A percentile compares a stretch with the other conserved stretches of the same genome.
Conservation (phyloP, 53 echinoderm and acorn worm species). For the Mesocentrotus franciscanus region DNA sequence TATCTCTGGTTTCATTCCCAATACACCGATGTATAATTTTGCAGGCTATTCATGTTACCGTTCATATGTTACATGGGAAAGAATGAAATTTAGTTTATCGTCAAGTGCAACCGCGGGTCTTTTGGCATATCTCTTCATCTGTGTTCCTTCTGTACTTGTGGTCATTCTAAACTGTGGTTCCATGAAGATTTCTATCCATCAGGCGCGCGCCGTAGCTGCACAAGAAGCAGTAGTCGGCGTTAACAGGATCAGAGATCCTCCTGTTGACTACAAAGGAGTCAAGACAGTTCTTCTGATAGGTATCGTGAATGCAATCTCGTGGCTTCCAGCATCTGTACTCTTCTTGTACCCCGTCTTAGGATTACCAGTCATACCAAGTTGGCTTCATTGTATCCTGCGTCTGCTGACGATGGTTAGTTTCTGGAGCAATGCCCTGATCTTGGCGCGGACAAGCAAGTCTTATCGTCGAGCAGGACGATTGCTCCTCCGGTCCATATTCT, state of each 20-base stretch:
- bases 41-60: not conserved
- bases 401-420: not conserved
- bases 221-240: not conserved
- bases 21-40: not conserved
- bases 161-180: not conserved
- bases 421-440: constrained; percentile 17
- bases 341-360: too few relatives aligned
- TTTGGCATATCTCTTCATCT: not conserved
- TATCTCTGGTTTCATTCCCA: not conserved
- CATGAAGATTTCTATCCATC: not conserved
- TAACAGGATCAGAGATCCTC: not conserved
- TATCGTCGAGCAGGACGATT: not conserved
- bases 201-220: not conserved
- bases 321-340: not conserved
- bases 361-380: not conserved
- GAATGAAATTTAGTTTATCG: too few relatives aligned
- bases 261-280: constrained; percentile 16
- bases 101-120: not conserved
- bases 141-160: not conserved
- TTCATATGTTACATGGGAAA: not conserved
- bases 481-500: not conserved
- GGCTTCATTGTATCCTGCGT: too few relatives aligned
- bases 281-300: constrained; percentile 23
- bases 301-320: not conserved
- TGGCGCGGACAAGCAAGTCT: not conserved